Percentiles rank a stretch among this genome's conserved stretches.
phyloP scores from a whole-genome alignment of 2,113 vertebrate genomes.

The Shinisaurus crocodilurus region DNA sequence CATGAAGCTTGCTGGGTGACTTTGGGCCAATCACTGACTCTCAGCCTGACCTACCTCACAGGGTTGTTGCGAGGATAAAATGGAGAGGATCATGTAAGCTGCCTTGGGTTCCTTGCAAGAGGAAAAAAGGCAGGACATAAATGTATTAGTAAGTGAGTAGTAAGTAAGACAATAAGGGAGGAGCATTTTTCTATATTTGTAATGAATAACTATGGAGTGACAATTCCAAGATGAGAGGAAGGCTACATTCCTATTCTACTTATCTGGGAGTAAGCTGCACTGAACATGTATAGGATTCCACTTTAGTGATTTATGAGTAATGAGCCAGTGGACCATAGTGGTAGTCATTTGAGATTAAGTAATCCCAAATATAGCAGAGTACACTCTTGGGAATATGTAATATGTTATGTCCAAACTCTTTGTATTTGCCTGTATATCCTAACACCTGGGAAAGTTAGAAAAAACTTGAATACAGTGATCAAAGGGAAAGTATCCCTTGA shows the following conservation, averaged over 20 bases:
- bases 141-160: too few relatives aligned
- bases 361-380: not conserved
- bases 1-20: too few relatives aligned
- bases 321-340: not conserved
- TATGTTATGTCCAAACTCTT: not conserved
- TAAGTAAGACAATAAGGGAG: too few relatives aligned
- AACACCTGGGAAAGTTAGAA: not conserved
- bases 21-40: too few relatives aligned
- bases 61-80: too few relatives aligned
- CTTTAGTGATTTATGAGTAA: not conserved
- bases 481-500: not conserved
- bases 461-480: not conserved
- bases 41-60: too few relatives aligned
- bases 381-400: not conserved
- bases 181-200: not conserved
- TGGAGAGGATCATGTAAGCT: too few relatives aligned
- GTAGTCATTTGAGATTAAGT: not conserved
- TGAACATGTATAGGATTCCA: not conserved
- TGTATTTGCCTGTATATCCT: not conserved
- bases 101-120: too few relatives aligned
- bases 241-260: not conserved
- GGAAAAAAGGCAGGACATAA: too few relatives aligned
- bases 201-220: not conserved
- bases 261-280: not conserved
- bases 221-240: not conserved